These are phyloP conservation scores for Gymnodraco acuticeps DNA, from an alignment of 2,797 vertebrate species.

Conservation along the genomic window DNA sequence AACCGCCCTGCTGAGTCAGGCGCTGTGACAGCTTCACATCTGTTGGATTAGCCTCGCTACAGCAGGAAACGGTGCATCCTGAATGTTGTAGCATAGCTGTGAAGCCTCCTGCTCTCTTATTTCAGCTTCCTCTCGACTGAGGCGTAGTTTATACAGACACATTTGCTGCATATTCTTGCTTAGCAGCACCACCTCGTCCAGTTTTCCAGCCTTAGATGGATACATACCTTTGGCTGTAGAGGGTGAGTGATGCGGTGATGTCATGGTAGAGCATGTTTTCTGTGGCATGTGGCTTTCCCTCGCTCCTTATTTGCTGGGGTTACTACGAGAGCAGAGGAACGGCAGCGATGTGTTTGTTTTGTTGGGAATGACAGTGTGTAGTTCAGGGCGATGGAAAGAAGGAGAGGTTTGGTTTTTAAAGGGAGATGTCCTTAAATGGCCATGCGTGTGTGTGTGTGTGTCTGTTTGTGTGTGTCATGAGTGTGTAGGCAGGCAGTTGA, in stretches of 20 bases:
- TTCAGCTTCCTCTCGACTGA: constrained; percentile 30
- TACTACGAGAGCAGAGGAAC: constrained; percentile 71
- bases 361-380: constrained; percentile 75
- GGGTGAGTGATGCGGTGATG: constrained; percentile 76
- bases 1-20: constrained; percentile 77
- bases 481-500: constrained; percentile 36
- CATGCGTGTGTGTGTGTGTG: constrained; percentile 32
- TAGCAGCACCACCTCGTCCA: constrained; percentile 51
- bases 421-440: constrained; percentile 83
- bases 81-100: constrained; percentile 34
- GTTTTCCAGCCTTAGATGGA: constrained; percentile 83
- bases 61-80: constrained; percentile 56
- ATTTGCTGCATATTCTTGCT: constrained; percentile 37
- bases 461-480: constrained; percentile 20
- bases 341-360: constrained; percentile 76
- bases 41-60: constrained; percentile 46
- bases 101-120: constrained; percentile 24
- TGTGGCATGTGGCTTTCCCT: constrained; percentile 72
- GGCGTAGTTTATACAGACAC: constrained; percentile 39
- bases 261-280: constrained; percentile 73
- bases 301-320: constrained; percentile 81
- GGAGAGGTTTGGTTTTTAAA: constrained; percentile 60
- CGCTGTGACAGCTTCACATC: constrained; percentile 64
- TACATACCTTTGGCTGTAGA: constrained; percentile 74
- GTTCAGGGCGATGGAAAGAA: constrained; percentile 64